Evolutionary conservation across 2,113 vertebrate genomes (phyloP).

Genomic region (Aythya baeri): DNA sequence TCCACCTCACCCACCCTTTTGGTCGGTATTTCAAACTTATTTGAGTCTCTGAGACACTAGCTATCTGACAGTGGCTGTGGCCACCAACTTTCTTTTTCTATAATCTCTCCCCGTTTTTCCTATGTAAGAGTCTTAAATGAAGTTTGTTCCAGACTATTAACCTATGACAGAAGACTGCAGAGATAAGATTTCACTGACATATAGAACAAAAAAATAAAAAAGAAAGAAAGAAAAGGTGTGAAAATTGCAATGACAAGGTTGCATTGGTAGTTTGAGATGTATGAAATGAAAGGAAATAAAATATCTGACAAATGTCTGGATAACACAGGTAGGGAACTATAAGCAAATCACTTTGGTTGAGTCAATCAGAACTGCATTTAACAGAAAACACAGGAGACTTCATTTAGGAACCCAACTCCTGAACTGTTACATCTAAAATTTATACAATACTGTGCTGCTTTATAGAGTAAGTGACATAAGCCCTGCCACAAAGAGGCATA

Average conservation of each 20-base stretch:
- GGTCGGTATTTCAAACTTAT: slow-evolving; percentile 18
- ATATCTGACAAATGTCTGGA: slow-evolving; percentile 73
- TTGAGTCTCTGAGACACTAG: background rate
- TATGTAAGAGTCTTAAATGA: slow-evolving; percentile 71
- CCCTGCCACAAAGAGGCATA: background rate
- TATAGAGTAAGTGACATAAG: background rate
- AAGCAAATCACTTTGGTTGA: slow-evolving; percentile 13
- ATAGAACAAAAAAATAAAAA: slow-evolving; percentile 74
- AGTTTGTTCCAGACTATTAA: slow-evolving; percentile 82
- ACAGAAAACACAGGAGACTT: slow-evolving; percentile 4
- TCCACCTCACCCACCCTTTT: background rate
- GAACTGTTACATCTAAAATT: background rate
- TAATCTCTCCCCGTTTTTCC: slow-evolving; percentile 47
- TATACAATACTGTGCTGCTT: background rate
- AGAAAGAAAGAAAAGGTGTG: slow-evolving; percentile 61
- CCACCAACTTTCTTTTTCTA: slow-evolving; percentile 64
- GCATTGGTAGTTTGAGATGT: slow-evolving; percentile 72
- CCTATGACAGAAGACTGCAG: slow-evolving; percentile 76
- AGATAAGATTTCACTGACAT: slow-evolving; percentile 80
- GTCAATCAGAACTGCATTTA: slow-evolving; percentile 17
- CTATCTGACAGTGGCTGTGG: background rate
- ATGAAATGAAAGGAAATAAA: slow-evolving; percentile 76
- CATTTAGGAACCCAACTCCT: background rate
- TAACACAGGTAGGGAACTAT: slow-evolving; percentile 50
- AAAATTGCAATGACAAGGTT: slow-evolving; percentile 82